Conservation (phyloP, 2,797 vertebrate species). For the Xenentodon cancila region DNA sequence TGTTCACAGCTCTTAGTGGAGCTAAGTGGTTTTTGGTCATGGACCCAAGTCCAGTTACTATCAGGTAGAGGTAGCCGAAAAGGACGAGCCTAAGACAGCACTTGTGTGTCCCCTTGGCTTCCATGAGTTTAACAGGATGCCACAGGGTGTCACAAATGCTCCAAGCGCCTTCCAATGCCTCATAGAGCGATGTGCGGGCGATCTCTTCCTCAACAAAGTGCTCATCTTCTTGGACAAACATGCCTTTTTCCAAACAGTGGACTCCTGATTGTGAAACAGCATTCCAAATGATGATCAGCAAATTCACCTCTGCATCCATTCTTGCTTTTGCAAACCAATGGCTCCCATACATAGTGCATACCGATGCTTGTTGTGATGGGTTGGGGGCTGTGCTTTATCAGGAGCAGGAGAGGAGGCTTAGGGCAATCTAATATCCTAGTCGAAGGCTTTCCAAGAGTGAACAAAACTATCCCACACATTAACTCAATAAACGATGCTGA, state of each 20-base stretch:
- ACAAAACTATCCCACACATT: not conserved
- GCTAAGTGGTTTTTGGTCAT: not conserved
- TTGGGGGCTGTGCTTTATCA: conserved; percentile 1
- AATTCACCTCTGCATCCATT: too few species aligned
- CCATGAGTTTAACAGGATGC: not conserved
- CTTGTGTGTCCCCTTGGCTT: not conserved
- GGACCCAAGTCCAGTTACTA: not conserved
- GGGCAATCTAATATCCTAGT: not conserved
- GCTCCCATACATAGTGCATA: not conserved
- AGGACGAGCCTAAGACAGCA: not conserved
- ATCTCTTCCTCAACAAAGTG: not conserved
- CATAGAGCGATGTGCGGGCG: not conserved
- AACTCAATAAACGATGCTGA: too few species aligned
- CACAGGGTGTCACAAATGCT: not conserved
- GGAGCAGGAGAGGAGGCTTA: not conserved
- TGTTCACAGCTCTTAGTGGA: not conserved
- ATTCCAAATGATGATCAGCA: too few species aligned
- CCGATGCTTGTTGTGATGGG: not conserved
- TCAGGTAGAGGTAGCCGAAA: not conserved
- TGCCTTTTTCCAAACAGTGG: too few species aligned
- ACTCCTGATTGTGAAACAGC: too few species aligned
- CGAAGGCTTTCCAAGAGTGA: conserved; percentile 1
- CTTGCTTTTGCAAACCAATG: too few species aligned
- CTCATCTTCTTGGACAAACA: not conserved
- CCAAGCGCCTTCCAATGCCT: not conserved